phyloP scores from a whole-genome alignment of 1,140 invertebrate genomes.

The Drosophila guanche region DNA sequence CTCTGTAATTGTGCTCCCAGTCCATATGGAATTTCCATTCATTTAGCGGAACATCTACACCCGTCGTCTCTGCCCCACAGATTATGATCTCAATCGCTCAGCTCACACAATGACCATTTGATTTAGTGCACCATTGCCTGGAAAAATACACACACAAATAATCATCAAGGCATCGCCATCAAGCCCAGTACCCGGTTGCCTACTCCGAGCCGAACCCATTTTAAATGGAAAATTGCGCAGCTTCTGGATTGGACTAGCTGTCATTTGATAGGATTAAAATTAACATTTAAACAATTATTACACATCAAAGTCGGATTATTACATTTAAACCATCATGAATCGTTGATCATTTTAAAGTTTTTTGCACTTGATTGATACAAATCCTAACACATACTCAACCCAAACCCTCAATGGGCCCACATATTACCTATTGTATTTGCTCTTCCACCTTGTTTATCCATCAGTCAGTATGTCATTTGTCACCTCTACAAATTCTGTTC shows the following conservation, averaged over 20 bases:
- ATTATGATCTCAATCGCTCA: conserved; percentile 66
- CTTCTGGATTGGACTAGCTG: conserved; percentile 1
- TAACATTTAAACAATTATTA: too few species aligned
- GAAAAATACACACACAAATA: conserved; percentile 42
- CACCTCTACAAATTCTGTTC: conserved; percentile 26
- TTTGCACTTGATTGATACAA: too few species aligned
- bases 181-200: conserved; percentile 17
- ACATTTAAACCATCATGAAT: too few species aligned
- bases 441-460: not conserved
- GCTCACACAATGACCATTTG: conserved; percentile 62
- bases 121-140: conserved; percentile 65
- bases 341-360: too few species aligned
- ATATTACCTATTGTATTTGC: too few species aligned
- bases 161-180: not conserved
- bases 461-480: conserved; percentile 36
- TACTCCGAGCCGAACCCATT: conserved; percentile 18
- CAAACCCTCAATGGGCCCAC: too few species aligned
- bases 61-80: conserved; percentile 40
- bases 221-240: conserved; percentile 18
- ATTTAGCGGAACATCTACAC: conserved; percentile 67
- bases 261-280: not conserved
- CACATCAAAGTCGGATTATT: too few species aligned
- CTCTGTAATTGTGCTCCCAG: conserved; percentile 57
- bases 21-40: conserved; percentile 72
- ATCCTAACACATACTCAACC: too few species aligned